phyloP scores from a whole-genome alignment of 2,888 invertebrate genomes.

The Hartigia nigra region DNA sequence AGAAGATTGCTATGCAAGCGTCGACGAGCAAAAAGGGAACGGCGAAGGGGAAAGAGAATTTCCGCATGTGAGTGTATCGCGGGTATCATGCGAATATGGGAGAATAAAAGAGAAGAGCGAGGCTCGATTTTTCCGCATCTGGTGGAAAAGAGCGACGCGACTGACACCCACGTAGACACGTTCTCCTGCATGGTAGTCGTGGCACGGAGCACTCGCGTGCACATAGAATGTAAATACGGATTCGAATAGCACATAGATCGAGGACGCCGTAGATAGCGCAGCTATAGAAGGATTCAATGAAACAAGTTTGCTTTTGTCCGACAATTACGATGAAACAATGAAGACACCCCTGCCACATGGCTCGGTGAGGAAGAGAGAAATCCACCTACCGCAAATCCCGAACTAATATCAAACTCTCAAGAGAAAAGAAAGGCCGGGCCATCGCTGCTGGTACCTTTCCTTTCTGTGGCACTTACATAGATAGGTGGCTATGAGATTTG shows the following conservation, averaged over 20 bases:
- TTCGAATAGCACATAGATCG: neutral
- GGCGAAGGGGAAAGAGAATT: neutral
- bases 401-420: slow-evolving; percentile 60
- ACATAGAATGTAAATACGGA: slow-evolving; percentile 2
- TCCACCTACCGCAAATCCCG: slow-evolving; percentile 36
- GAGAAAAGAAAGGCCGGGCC: slow-evolving; percentile 42
- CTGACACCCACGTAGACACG: neutral
- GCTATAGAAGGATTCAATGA: slow-evolving; percentile 48
- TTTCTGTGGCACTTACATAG: neutral
- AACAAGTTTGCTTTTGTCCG: slow-evolving; percentile 62
- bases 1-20: neutral
- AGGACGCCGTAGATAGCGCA: neutral
- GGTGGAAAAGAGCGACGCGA: neutral
- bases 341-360: slow-evolving; percentile 32
- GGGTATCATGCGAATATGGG: neutral
- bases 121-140: neutral
- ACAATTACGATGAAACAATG: slow-evolving; percentile 61
- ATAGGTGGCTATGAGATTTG: neutral
- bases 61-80: neutral
- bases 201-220: neutral
- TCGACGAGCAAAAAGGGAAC: neutral
- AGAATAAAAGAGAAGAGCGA: neutral
- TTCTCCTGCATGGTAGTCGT: neutral
- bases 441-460: slow-evolving; percentile 11
- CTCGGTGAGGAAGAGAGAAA: neutral